Percentiles rank a stretch among this genome's conserved stretches.
phyloP scores from a whole-genome alignment of 2,888 invertebrate genomes.

The Meghimatium bilineatum region DNA sequence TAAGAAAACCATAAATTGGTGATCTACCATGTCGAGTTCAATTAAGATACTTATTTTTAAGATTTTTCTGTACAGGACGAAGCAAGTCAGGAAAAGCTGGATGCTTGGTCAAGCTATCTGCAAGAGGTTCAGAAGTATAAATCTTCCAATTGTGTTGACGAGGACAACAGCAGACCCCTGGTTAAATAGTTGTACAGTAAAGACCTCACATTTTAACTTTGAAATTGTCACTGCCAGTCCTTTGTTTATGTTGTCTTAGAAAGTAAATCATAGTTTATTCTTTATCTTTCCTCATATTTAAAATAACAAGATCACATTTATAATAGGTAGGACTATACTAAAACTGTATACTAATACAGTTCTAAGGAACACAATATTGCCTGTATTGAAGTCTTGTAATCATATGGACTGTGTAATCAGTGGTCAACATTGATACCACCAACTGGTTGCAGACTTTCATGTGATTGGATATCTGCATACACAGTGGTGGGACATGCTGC shows the following conservation, averaged over 20 bases:
- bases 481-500: no score
- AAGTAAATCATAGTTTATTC: background rate
- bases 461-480: no score
- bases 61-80: conserved; percentile 45
- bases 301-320: background rate
- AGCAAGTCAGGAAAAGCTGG: conserved; percentile 73
- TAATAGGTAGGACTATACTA: no score
- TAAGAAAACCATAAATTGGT: conserved; percentile 14
- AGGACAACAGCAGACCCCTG: conserved; percentile 87
- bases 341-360: no score
- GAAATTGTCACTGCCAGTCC: background rate
- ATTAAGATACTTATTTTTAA: conserved; percentile 22
- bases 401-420: no score
- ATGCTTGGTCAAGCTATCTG: conserved; percentile 95
- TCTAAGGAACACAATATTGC: no score
- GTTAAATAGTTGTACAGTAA: conserved; percentile 50
- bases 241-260: background rate
- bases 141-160: conserved; percentile 93
- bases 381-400: no score
- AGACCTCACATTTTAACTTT: background rate
- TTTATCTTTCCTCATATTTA: background rate
- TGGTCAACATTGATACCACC: no score
- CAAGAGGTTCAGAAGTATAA: conserved; percentile 95
- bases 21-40: background rate
- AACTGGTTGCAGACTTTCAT: no score